Base-by-base conservation (phyloP, 2,113 vertebrate genomes). In the Datnioides undecimradiatus region DNA sequence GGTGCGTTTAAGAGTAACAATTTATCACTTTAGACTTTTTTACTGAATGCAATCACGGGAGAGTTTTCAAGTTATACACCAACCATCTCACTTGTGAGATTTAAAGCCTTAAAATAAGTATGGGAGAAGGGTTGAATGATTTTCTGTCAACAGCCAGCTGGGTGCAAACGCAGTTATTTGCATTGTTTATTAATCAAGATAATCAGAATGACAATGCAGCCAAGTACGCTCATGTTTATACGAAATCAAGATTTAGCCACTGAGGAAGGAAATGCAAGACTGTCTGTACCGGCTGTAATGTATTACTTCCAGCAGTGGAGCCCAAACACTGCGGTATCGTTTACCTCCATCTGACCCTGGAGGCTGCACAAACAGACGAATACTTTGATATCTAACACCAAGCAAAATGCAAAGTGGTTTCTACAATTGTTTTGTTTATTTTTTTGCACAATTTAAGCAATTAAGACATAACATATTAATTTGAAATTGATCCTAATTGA, bases 321-420 rank as follows among this genome's bases (percentile, higher is more conserved):
- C 64, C 55, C 65, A 72, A 73, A 81, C 51, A 46, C 51, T 70
- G 31, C 19, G 48, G 57, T 73, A 79, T 80, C 72, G 0, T n/a
- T 87, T 65, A 80, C 68, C 57, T 77, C 33, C 14, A 34, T 45
- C 29, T 74, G 64, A 69, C 29, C 19, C 63, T 60, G 68, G 23
- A 43, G 40, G 11, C 25, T 54, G 55, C 1, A 29, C 25, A 19
- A 21, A 67, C 29, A 63, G 3, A 13, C 17, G 8, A 11, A 55
- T 36, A 43, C 6, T 36, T n/a, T n/a, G n/a, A n/a, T n/a, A n/a
- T n/a, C n/a, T n/a, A n/a, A n/a, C n/a, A n/a, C n/a, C n/a, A n/a
- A n/a, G n/a, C n/a, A n/a, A n/a, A n/a, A n/a, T n/a, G n/a, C n/a
- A n/a, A n/a, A n/a, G n/a, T n/a, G n/a, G n/a, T n/a, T n/a, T n/a